These are phyloP conservation scores for Urocyon cinereoargenteus DNA, from an alignment of 2,797 vertebrate genomes.

Conservation along the genomic window DNA sequence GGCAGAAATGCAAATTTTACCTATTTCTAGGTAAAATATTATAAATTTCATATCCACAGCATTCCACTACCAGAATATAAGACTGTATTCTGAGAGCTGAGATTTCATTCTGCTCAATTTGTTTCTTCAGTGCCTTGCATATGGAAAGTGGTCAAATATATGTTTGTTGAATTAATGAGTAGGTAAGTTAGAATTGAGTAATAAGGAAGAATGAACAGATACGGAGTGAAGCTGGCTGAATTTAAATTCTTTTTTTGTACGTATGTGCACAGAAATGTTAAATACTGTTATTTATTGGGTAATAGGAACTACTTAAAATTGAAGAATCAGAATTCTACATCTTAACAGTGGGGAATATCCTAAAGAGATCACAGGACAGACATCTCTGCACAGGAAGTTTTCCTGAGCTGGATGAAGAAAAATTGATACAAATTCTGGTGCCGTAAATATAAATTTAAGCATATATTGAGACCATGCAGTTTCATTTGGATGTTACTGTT, in stretches of 20 bases:
- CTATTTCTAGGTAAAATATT: neutral
- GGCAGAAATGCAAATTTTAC: neutral
- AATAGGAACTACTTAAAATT: constrained; percentile 36
- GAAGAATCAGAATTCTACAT: neutral
- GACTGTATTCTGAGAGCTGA: constrained; percentile 1
- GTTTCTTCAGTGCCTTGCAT: constrained; percentile 66
- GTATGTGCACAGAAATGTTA: constrained; percentile 10
- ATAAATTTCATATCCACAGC: neutral
- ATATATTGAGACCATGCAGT: neutral
- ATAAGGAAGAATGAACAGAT: constrained; percentile 6
- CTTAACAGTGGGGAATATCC: neutral
- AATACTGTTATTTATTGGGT: constrained; percentile 3
- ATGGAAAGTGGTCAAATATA: neutral
- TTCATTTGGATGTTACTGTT: neutral
- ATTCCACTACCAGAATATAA: neutral
- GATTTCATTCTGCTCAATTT: constrained; percentile 2
- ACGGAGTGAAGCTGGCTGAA: constrained; percentile 25
- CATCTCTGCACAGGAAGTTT: neutral
- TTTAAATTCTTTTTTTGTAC: constrained; percentile 4
- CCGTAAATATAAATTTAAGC: neutral
- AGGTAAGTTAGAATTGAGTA: constrained; percentile 39
- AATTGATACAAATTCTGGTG: constrained; percentile 15
- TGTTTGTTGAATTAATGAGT: constrained; percentile 34
- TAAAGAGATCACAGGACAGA: neutral
- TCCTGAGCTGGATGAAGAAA: constrained; percentile 21